phyloP scores from a whole-genome alignment of 1,140 invertebrate species.

The Monochamus saltuarius region DNA sequence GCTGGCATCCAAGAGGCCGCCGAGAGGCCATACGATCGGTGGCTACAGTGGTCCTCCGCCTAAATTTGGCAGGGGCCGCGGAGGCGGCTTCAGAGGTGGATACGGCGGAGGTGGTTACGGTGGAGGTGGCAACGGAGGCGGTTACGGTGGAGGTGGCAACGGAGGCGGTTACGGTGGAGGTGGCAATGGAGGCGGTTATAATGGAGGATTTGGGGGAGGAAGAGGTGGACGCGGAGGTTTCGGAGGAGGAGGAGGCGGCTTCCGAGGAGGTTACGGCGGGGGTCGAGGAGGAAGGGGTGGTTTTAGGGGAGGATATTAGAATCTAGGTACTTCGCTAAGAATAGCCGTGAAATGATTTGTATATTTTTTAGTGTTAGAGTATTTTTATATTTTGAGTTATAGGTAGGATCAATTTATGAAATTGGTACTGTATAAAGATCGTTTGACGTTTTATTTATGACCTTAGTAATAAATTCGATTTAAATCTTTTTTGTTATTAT shows the following conservation, averaged over 20 bases:
- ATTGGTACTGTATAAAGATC: too few relatives aligned
- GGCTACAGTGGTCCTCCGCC: conserved; percentile 43
- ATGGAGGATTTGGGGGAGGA: conserved; percentile 22
- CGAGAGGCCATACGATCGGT: conserved; percentile 47
- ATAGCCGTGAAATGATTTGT: not conserved
- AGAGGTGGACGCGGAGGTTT: conserved; percentile 25
- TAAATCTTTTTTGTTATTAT: too few relatives aligned
- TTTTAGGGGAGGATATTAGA: conserved; percentile 12
- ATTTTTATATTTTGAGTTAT: not conserved
- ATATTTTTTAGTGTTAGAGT: not conserved
- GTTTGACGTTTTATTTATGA: too few relatives aligned
- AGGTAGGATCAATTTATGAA: too few relatives aligned
- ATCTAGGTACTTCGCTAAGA: not conserved
- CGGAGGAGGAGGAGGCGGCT: conserved; percentile 3
- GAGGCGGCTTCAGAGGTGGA: conserved; percentile 28
- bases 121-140: conserved; percentile 22
- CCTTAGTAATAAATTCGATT: too few relatives aligned
- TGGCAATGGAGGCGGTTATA: conserved; percentile 18
- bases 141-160: conserved; percentile 13
- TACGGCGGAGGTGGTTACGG: conserved; percentile 19
- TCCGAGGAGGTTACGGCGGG: conserved; percentile 21
- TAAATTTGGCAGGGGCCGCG: conserved; percentile 48
- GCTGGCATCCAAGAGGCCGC: conserved; percentile 47
- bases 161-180: conserved; percentile 17
- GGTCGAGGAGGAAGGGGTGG: conserved; percentile 19